Base-by-base conservation (phyloP, 1,140 invertebrate genomes). In the Leucophenga varia region DNA sequence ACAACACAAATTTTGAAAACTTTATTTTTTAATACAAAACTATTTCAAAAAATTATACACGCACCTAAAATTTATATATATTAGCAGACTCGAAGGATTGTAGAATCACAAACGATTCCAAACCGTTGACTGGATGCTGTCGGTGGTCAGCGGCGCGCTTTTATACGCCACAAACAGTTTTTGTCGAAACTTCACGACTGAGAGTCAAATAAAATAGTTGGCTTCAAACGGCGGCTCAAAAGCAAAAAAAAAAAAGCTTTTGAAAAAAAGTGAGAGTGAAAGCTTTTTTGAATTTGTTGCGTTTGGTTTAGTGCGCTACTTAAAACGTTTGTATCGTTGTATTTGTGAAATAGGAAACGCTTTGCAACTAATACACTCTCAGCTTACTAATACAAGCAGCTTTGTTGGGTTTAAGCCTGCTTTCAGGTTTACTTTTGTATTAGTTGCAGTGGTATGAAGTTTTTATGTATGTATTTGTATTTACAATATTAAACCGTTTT, bases 91-190 rank as follows among this genome's bases (percentile, higher is more conserved):
- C 47, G 45, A 68, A 72, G 69, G 69, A 69, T 64, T 64, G 68
- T 72, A 74, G 69, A 72, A 72, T 61, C 61, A 68, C 68, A 43
- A 54, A 54, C 61, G 71, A 72, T 74, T 74, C 71, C 71, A 73
- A 73, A 74, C 67, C 71, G 73, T 73, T 74, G 82, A 86, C 83
- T 86, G 83, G 80, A 83, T 84, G 81, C 79, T 81, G 80, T 81
- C 80, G 79, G 78, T 78, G 75, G 73, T 74, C 72, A 74, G 77
- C 78, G 78, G 76, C 67, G 78, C 76, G 79, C 81, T 83, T 86
- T 77, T 81, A 81, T 81, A 81, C 77, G 55, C 58, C 68, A 55
- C 64, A 68, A 59, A 67, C 60, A 79, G 77, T 79, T 79, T 79
- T 67, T 67, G 64, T 67, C n/a, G n/a, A n/a, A n/a, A n/a, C 73